A percentile compares a stretch with the other conserved stretches of the same genome.
These are phyloP conservation scores for Sipunculus nudus DNA, from an alignment of 2,888 invertebrate species.

Conservation along the genomic window DNA sequence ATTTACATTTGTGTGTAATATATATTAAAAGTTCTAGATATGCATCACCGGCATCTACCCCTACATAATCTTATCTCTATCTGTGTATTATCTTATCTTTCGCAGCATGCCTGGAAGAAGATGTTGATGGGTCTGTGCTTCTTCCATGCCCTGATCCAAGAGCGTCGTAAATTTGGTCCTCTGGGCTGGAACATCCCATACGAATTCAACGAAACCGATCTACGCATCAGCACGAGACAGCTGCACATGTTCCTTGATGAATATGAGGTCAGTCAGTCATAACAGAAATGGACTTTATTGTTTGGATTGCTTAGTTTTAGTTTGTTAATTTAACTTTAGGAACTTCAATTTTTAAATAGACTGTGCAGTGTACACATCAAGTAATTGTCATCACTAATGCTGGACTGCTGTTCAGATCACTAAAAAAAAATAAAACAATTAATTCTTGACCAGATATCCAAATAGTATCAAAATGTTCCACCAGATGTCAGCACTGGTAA, in stretches of 20 bases:
- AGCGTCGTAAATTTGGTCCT: slow-evolving; percentile 68
- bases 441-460: no score
- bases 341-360: not conserved
- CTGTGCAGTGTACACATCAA: not conserved
- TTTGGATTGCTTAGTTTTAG: not conserved
- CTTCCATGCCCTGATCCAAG: slow-evolving; percentile 69
- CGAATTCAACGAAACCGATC: slow-evolving; percentile 70
- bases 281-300: not conserved
- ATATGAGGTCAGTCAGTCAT: slow-evolving; percentile 64
- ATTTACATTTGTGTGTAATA: no score
- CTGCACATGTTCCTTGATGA: slow-evolving; percentile 68
- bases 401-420: no score
- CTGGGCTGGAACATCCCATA: slow-evolving; percentile 70
- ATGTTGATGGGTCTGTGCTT: slow-evolving; percentile 68
- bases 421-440: no score
- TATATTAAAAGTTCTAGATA: not conserved
- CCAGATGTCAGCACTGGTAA: no score
- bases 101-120: slow-evolving; percentile 65
- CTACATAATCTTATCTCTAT: no score
- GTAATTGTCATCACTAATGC: no score
- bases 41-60: no score
- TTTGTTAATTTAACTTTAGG: not conserved
- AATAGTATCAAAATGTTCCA: no score
- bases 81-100: no score
- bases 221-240: slow-evolving; percentile 68